Conservation (phyloP, 2,888 invertebrate genomes). For the Cryptophagus acutangulus region DNA sequence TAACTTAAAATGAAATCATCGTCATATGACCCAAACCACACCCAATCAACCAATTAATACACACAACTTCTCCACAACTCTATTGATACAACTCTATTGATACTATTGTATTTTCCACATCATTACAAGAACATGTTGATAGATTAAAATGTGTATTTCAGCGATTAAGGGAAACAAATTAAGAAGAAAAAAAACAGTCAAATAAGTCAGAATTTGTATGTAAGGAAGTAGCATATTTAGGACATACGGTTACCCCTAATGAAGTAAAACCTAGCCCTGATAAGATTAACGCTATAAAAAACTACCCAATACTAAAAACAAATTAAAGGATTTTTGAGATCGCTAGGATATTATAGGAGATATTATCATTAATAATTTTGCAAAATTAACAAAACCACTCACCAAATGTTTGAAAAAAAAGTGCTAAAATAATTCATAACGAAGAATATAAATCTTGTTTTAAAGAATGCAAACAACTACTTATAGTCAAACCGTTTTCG, state of each 20-base stretch:
- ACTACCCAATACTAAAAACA: conserved; percentile 25
- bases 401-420: conserved; percentile 8
- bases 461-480: conserved; percentile 14
- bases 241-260: conserved; percentile 32
- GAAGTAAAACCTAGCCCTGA: conserved; percentile 34
- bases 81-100: too few species aligned
- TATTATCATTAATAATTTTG: conserved; percentile 12
- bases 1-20: too few species aligned
- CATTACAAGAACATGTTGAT: conserved; percentile 30
- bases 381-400: conserved; percentile 13
- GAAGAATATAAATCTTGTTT: conserved; percentile 14
- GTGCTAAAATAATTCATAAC: conserved; percentile 15
- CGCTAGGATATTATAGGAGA: conserved; percentile 25
- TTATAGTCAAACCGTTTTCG: too few species aligned
- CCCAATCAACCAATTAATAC: too few species aligned
- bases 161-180: conserved; percentile 21
- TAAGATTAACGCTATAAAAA: conserved; percentile 27
- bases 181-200: conserved; percentile 31
- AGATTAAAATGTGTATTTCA: conserved; percentile 26
- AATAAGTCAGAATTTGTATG: conserved; percentile 10
- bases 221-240: conserved; percentile 32
- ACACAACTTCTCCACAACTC: too few species aligned
- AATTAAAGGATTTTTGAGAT: conserved; percentile 29
- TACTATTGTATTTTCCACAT: conserved; percentile 31
- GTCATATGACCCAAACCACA: too few species aligned